Conservation (phyloP, 2,113 vertebrate genomes). For the Psephotus haematonotus region DNA sequence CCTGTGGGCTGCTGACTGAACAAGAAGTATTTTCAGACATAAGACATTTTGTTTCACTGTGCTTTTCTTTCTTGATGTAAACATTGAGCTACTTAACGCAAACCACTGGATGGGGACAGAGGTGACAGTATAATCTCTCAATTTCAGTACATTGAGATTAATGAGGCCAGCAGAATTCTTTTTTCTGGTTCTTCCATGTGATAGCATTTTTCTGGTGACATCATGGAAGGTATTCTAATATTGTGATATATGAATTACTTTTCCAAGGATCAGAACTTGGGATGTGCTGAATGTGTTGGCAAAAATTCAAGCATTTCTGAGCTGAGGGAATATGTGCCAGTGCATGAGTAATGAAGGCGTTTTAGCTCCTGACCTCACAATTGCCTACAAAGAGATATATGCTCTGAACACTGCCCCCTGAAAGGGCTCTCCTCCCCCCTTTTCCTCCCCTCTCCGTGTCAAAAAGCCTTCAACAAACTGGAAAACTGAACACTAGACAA, state of each 20-base stretch:
- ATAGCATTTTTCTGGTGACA: constrained; percentile 66
- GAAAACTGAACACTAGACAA: not conserved
- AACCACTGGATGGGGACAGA: constrained; percentile 52
- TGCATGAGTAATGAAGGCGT: constrained; percentile 43
- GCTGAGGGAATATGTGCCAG: constrained; percentile 39
- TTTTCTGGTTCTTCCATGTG: constrained; percentile 31
- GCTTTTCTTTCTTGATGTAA: constrained; percentile 58
- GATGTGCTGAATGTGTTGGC: constrained; percentile 45
- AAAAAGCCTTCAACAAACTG: not conserved
- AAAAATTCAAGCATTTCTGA: constrained; percentile 63
- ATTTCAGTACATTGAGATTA: constrained; percentile 67
- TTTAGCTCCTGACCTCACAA: constrained; percentile 64
- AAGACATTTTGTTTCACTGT: constrained; percentile 19
- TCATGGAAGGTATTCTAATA: constrained; percentile 63
- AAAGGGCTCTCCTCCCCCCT: not conserved
- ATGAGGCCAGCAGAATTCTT: constrained; percentile 54
- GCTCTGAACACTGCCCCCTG: not conserved
- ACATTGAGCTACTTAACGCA: constrained; percentile 70
- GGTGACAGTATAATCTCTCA: constrained; percentile 59
- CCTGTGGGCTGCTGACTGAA: constrained; percentile 33
- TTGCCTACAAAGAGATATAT: constrained; percentile 33
- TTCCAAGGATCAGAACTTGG: constrained; percentile 45
- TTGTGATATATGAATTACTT: constrained; percentile 70
- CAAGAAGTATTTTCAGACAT: constrained; percentile 35
- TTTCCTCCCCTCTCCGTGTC: not conserved